Percentiles rank a stretch among this genome's conserved stretches.
These are phyloP conservation scores for Leucania comma DNA, from an alignment of 2,888 invertebrate genomes.

Conservation along the genomic window DNA sequence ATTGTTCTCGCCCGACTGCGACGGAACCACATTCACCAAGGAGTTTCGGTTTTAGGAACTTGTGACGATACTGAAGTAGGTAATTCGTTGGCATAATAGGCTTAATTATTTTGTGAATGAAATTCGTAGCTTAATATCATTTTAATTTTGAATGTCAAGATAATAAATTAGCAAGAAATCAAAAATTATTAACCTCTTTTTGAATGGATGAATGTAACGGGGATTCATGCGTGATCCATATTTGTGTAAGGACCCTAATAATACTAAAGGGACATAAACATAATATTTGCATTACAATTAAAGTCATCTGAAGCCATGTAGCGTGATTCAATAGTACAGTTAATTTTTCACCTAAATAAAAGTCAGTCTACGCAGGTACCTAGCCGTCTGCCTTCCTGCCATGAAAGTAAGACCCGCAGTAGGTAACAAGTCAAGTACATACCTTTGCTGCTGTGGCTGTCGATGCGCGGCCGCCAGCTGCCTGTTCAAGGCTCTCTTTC, in stretches of 20 bases:
- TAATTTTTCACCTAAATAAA: not conserved
- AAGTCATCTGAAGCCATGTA: not conserved
- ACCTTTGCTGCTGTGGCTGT: conserved; percentile 83
- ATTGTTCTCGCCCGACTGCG: conserved; percentile 40
- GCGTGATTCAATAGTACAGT: not conserved
- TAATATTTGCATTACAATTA: too few species aligned
- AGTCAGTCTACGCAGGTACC: not conserved
- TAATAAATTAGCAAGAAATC: not conserved
- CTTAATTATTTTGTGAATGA: conserved; percentile 3
- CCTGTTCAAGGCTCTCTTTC: conserved; percentile 96
- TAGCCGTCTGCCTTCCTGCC: too few species aligned
- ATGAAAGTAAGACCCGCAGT: not conserved
- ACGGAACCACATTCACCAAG: conserved; percentile 32
- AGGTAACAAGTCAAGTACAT: not conserved
- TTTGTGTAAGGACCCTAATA: not conserved
- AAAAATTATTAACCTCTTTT: too few species aligned
- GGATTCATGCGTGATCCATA: not conserved
- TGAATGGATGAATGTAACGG: not conserved
- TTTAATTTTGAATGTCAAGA: conserved; percentile 1
- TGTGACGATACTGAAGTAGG: conserved; percentile 25
- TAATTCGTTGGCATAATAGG: conserved; percentile 11
- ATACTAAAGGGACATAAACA: too few species aligned
- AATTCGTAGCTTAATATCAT: not conserved
- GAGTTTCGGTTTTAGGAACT: conserved; percentile 33
- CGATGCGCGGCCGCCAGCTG: conserved; percentile 88